Base-by-base conservation (phyloP, 2,888 invertebrate genomes). In the Scaptomyza parva region DNA sequence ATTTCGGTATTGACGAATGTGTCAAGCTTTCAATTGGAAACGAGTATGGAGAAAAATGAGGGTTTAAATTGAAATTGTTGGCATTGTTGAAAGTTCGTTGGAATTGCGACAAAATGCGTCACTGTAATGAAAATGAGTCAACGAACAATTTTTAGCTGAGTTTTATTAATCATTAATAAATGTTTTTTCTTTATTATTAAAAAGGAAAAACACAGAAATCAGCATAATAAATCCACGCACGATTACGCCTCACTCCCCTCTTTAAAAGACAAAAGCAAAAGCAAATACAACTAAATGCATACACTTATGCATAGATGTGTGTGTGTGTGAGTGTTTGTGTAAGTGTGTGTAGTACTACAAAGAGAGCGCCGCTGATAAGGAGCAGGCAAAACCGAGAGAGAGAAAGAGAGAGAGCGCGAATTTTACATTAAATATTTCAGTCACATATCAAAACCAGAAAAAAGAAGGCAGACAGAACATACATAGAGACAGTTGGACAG, bases 361-460 rank as follows among this genome's bases (percentile, higher is more conserved):
- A 62, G 69, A 79, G 76, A 74, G 68, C 62, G 62, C 54, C 28
- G 54, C 47, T 50, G 50, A 50, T 60, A 70, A 57, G 59, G 11
- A 61, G 41, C 7, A 43, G 41, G 54, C 68, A 44, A 43, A 41
- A 50, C 54, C 47, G 51, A 45, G 44, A 53, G 61, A 43, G 44
- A 50, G 58, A 51, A 48, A 45, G 44, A 53, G 61, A 45, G 55
- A 58, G 62, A 54, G 47, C 47, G 44, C 18, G 53, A 35, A 53
- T 59, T 77, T 77, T 55, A 75, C 83, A 86, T 84, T 86, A 73
- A 73, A 84, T 68, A 84, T 84, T 84, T 86, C 77, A 86, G 85
- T 82, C 83, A 86, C 83, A 84, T 84, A 62, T 73, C 75, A 70
- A 84, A 81, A 57, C 69, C 66, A 78, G 78, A 72, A 72, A 74